A percentile compares a stretch with the other conserved stretches of the same genome.
Evolutionary conservation across 1,140 invertebrate genomes (phyloP).

Genomic region (Eriosoma lanigerum): DNA sequence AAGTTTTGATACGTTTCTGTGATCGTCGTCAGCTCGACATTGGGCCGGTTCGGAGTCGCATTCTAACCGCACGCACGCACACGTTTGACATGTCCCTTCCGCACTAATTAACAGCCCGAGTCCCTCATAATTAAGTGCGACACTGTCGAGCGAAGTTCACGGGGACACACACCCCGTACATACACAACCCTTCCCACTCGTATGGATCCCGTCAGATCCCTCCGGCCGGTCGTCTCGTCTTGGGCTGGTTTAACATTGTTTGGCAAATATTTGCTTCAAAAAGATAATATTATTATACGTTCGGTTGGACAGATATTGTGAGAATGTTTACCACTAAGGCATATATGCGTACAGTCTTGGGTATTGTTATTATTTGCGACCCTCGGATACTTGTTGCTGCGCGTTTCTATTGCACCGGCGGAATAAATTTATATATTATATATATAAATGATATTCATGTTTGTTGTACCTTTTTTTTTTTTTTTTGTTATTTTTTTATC

Average conservation of each 20-base stretch:
- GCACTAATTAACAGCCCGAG: conserved; percentile 37
- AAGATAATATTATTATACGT: too few species aligned
- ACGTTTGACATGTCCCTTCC: conserved; percentile 27
- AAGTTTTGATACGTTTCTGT: conserved; percentile 11
- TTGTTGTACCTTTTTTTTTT: conserved; percentile 14
- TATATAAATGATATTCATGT: too few species aligned
- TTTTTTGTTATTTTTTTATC: neutral
- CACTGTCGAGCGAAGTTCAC: conserved; percentile 38
- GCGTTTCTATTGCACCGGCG: neutral
- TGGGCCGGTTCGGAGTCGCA: neutral
- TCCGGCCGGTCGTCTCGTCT: too few species aligned
- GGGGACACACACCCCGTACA: neutral
- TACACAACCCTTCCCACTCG: neutral
- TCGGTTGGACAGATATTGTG: neutral
- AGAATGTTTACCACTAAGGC: neutral
- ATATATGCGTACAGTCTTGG: too few species aligned
- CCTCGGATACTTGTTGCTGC: conserved; percentile 4
- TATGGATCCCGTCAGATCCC: neutral
- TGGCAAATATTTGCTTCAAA: conserved; percentile 7
- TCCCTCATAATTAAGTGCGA: conserved; percentile 18
- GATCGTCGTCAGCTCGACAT: neutral
- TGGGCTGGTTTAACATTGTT: conserved; percentile 16
- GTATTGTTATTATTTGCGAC: neutral
- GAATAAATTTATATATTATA: neutral
- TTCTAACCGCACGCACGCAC: conserved; percentile 9